These are phyloP conservation scores for Melanerpes formicivorus DNA, from an alignment of 2,113 vertebrate genomes.

Conservation along the genomic window DNA sequence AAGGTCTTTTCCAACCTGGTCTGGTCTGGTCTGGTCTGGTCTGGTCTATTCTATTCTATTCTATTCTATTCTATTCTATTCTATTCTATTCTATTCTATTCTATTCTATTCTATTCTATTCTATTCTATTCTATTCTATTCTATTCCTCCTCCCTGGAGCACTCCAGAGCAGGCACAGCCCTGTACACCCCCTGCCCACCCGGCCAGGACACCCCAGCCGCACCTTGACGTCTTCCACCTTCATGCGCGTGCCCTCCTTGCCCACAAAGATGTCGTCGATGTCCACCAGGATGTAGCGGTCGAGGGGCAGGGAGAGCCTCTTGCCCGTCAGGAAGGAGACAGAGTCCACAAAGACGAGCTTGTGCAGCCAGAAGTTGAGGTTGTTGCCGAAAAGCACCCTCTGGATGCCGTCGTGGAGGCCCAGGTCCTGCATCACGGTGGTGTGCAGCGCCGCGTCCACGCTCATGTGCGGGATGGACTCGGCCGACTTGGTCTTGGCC, in stretches of 20 bases:
- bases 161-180: not conserved
- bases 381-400: conserved; percentile 96
- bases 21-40: too few relatives aligned
- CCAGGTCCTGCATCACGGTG: conserved; percentile 95
- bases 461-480: conserved; percentile 87
- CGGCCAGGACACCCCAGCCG: not conserved
- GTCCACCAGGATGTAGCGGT: conserved; percentile 95
- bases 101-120: too few relatives aligned
- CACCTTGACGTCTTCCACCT: conserved; percentile 96
- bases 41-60: too few relatives aligned
- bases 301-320: conserved; percentile 89
- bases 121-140: too few relatives aligned
- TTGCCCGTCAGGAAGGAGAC: conserved; percentile 95
- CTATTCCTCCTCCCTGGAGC: not conserved
- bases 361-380: conserved; percentile 97
- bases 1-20: too few relatives aligned
- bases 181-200: not conserved
- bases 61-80: too few relatives aligned
- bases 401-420: conserved; percentile 95
- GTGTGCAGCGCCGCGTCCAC: conserved; percentile 88
- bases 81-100: too few relatives aligned
- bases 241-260: conserved; percentile 97
- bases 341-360: conserved; percentile 92
- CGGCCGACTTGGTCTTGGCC: conserved; percentile 92
- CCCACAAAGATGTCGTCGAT: conserved; percentile 98